Percentiles rank a stretch among this genome's conserved stretches.
Evolutionary conservation across 2,888 invertebrate genomes (phyloP).

Genomic region (Trichogramma evanescens): DNA sequence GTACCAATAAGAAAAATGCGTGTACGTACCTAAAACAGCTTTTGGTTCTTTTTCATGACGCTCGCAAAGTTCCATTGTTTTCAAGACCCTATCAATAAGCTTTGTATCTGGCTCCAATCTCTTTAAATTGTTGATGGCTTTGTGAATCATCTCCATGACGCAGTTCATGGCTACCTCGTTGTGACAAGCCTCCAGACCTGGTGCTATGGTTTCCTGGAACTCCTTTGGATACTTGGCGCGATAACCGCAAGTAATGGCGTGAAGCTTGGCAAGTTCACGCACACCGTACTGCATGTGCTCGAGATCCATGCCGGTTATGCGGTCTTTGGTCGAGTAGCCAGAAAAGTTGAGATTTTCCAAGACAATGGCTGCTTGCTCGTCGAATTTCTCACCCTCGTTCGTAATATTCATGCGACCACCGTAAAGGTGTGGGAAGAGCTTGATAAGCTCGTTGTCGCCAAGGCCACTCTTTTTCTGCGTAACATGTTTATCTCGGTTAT

Average conservation of each 20-base stretch:
- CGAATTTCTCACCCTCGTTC: slow-evolving; percentile 28
- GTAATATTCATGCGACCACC: slow-evolving; percentile 38
- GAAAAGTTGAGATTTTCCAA: slow-evolving; percentile 38
- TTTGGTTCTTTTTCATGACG: not conserved
- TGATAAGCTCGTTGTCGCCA: slow-evolving; percentile 27
- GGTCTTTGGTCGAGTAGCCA: slow-evolving; percentile 36
- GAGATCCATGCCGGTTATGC: slow-evolving; percentile 36
- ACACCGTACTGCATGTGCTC: slow-evolving; percentile 35
- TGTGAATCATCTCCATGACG: slow-evolving; percentile 33
- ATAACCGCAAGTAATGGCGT: slow-evolving; percentile 36
- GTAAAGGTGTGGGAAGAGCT: slow-evolving; percentile 34
- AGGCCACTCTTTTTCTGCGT: slow-evolving; percentile 29
- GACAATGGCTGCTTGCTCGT: slow-evolving; percentile 38
- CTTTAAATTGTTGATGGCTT: slow-evolving; percentile 30
- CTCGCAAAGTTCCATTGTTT: slow-evolving; percentile 30
- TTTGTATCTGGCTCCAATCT: slow-evolving; percentile 28
- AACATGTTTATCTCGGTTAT: too few species aligned
- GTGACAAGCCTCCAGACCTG: slow-evolving; percentile 23
- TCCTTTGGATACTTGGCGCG: slow-evolving; percentile 34
- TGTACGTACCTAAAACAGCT: not conserved
- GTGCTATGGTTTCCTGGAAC: slow-evolving; percentile 31
- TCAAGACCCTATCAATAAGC: slow-evolving; percentile 30
- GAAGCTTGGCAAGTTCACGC: slow-evolving; percentile 37
- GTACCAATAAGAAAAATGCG: not conserved
- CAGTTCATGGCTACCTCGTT: slow-evolving; percentile 32